Evolutionary conservation across 2,797 vertebrate genomes (phyloP).

Genomic region (Pagetopsis macropterus): DNA sequence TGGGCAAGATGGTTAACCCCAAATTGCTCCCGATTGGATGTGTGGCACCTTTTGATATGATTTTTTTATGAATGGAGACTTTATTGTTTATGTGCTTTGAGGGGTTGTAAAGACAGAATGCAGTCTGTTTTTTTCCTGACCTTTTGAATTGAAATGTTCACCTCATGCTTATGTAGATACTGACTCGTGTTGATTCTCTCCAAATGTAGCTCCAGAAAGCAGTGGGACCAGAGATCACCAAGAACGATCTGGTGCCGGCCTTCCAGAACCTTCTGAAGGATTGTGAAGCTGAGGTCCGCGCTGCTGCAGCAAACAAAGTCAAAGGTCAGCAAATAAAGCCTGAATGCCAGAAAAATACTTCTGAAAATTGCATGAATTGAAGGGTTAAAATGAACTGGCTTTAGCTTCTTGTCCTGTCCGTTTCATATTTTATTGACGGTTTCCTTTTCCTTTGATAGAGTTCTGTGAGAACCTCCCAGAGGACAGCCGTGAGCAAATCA

Average conservation of each 20-base stretch:
- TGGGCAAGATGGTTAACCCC: too few relatives aligned
- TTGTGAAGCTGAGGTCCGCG: slow-evolving; percentile 89
- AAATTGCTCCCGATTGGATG: too few relatives aligned
- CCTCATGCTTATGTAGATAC: not conserved
- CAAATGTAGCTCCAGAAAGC: slow-evolving; percentile 86
- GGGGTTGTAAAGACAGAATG: too few relatives aligned
- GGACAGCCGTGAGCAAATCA: slow-evolving; percentile 88
- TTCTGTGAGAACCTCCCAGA: slow-evolving; percentile 90
- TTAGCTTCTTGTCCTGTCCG: not conserved
- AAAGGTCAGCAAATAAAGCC: slow-evolving; percentile 78
- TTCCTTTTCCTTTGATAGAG: slow-evolving; percentile 66
- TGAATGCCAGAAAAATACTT: not conserved
- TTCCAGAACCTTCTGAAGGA: slow-evolving; percentile 91
- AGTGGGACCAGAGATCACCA: slow-evolving; percentile 89
- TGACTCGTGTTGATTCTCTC: slow-evolving; percentile 20
- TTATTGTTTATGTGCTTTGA: too few relatives aligned
- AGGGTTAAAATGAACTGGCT: not conserved
- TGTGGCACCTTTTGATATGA: too few relatives aligned
- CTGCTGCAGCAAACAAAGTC: slow-evolving; percentile 89
- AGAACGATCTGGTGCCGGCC: slow-evolving; percentile 89
- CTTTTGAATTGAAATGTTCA: not conserved
- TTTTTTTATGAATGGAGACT: too few relatives aligned
- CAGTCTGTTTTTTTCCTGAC: too few relatives aligned
- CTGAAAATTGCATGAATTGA: not conserved
- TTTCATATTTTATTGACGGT: not conserved